Conservation (phyloP, 2,888 invertebrate genomes). For the Phoronis australis region DNA sequence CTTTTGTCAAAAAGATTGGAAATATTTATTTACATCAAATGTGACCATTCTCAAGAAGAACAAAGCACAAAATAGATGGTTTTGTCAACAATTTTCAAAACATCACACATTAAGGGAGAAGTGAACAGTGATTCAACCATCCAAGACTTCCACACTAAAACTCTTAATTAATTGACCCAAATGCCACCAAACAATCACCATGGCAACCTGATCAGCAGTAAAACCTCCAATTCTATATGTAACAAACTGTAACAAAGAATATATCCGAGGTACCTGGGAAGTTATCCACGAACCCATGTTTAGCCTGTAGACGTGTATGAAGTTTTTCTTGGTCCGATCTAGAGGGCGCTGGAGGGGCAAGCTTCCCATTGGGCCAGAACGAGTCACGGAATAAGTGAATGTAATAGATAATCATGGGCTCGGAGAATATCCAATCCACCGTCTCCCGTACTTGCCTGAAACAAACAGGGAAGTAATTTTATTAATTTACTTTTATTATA, state of each 20-base stretch:
- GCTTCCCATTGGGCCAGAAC: conserved; percentile 78
- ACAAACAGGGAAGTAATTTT: conserved; percentile 14
- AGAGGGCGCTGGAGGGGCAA: conserved; percentile 57
- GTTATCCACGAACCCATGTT: conserved; percentile 47
- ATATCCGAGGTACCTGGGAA: conserved; percentile 42
- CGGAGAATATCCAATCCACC: conserved; percentile 79
- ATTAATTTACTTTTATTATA: too few relatives aligned
- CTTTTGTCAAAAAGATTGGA: too few relatives aligned
- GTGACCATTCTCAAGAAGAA: too few relatives aligned
- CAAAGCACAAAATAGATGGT: too few relatives aligned
- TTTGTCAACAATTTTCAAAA: too few relatives aligned
- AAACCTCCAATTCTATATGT: not conserved
- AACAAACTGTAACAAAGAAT: not conserved
- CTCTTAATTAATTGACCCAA: not conserved
- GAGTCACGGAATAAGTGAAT: conserved; percentile 75
- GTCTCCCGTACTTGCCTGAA: conserved; percentile 79
- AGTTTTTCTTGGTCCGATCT: conserved; percentile 62
- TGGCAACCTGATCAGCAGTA: too few relatives aligned
- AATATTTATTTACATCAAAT: too few relatives aligned
- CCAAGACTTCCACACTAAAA: not conserved
- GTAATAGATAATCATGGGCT: conserved; percentile 85
- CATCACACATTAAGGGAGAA: too few relatives aligned
- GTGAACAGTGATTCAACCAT: not conserved
- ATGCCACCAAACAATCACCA: too few relatives aligned
- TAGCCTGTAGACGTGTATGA: conserved; percentile 49